Base-by-base conservation (phyloP, 2,113 vertebrate genomes). In the Glaucidium brasilianum region DNA sequence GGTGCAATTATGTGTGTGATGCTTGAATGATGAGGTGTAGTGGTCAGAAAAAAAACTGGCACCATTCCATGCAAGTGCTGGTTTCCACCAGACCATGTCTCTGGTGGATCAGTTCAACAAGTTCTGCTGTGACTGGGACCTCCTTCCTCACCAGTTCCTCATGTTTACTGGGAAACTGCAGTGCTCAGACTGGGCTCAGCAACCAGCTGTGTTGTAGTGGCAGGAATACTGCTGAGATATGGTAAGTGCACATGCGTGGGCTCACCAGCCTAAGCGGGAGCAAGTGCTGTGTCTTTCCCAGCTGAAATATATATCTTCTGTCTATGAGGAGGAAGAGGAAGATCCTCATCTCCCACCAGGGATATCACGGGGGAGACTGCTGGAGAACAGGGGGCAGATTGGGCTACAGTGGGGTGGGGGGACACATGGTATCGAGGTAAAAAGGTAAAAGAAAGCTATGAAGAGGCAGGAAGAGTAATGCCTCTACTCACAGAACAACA, bases 11-110 rank as follows among this genome's bases (percentile, higher is more conserved):
- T 17, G 47, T 71, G 62, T 56, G 53, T 2, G 8, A 14, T 85
- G 18, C 25, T 93, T 95, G 90, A 96, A 88, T 34, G 39, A 79
- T 94, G 88, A 95, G 87, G 78, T 88, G 49, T 76, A 45, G 74
- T 20, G 21, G 29, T 83, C 37, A 52, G 73, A 73, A 90, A 72
- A 66, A 94, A 92, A 92, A 6, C 41, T 94, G 75, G 59, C 63
- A 77, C 45, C 10, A 12, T 76, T 59, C 29, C 41, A 37, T 1
- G 2, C 0, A 1, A 66, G 32, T 47, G 74, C 34, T 41, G 20
- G 26, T 69, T 93, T 93, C 49, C 15, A 78, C 27, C 22, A 75
- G 62, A 15, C 39, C 0, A 0, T 37, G 34, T 52, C 56, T 89
- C 56, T 80, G 59, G 55, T 2, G 1, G 21, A 53, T 68, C 18